phyloP scores from a whole-genome alignment of 2,797 vertebrate genomes.

The Spinibarbus caldwelli region DNA sequence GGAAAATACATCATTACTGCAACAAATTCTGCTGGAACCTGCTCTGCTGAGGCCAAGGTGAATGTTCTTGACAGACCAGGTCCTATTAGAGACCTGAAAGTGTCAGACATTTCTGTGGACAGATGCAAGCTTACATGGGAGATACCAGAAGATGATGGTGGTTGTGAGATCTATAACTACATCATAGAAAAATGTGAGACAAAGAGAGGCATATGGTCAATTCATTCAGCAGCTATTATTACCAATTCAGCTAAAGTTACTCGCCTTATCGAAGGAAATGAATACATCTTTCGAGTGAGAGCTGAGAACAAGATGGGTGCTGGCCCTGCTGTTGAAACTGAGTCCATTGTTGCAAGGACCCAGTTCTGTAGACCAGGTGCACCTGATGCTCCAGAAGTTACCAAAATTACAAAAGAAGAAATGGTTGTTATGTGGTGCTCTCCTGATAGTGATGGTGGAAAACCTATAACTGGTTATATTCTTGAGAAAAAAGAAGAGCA shows the following conservation, averaged over 20 bases:
- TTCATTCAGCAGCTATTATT: constrained; percentile 89
- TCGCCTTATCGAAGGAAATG: constrained; percentile 94
- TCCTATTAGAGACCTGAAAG: constrained; percentile 88
- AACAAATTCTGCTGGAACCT: constrained; percentile 88
- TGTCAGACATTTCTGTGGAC: constrained; percentile 88
- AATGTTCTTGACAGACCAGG: constrained; percentile 95
- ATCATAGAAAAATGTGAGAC: constrained; percentile 98
- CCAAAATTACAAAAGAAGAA: constrained; percentile 91
- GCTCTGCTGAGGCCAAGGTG: constrained; percentile 86
- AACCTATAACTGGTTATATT: constrained; percentile 93
- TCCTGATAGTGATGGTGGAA: constrained; percentile 94
- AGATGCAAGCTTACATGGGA: constrained; percentile 93
- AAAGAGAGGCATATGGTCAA: constrained; percentile 96
- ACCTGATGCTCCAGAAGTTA: constrained; percentile 92
- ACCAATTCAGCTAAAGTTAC: constrained; percentile 87
- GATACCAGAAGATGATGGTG: constrained; percentile 93
- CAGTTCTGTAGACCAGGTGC: constrained; percentile 89
- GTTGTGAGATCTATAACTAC: constrained; percentile 98
- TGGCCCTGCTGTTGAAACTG: constrained; percentile 92
- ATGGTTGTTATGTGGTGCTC: constrained; percentile 96
- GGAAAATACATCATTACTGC: constrained; percentile 92
- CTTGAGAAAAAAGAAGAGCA: constrained; percentile 95
- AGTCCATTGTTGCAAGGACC: constrained; percentile 90
- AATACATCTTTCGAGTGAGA: constrained; percentile 95
- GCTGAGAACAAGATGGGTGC: constrained; percentile 99